phyloP scores from a whole-genome alignment of 2,113 vertebrate species.

The Oreochromis niloticus region DNA sequence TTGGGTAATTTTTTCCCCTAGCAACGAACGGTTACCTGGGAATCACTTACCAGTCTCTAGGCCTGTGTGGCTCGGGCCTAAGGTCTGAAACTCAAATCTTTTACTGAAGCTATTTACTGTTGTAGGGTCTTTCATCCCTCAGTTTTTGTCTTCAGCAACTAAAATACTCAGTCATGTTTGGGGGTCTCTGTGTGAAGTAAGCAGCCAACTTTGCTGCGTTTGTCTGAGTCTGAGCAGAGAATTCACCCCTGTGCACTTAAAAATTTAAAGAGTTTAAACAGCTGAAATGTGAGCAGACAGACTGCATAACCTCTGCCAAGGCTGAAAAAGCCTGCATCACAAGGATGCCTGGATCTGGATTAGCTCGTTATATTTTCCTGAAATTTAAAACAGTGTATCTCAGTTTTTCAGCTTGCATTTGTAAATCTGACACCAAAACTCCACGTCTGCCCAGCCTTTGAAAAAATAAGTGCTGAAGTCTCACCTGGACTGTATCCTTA shows the following conservation, averaged over 20 bases:
- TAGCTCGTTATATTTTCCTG: background rate
- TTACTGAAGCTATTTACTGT: background rate
- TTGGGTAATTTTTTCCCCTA: background rate
- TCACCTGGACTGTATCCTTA: background rate
- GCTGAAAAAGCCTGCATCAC: background rate
- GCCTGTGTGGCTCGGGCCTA: background rate
- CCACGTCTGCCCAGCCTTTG: background rate
- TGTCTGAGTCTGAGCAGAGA: background rate
- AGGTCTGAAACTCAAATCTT: background rate
- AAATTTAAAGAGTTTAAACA: background rate
- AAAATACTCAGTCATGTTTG: background rate
- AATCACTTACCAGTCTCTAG: too few species aligned
- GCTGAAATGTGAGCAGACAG: background rate
- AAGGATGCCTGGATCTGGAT: background rate
- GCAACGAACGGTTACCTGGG: background rate
- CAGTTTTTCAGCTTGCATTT: background rate
- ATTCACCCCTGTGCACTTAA: background rate
- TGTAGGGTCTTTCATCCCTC: background rate
- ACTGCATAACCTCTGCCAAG: background rate
- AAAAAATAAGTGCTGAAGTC: background rate
- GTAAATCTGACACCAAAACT: background rate
- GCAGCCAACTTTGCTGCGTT: background rate
- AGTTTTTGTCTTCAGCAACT: background rate
- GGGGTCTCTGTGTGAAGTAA: background rate
- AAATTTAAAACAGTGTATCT: background rate